phyloP scores from a whole-genome alignment of 2,113 vertebrate genomes.

The Semicossyphus pulcher region DNA sequence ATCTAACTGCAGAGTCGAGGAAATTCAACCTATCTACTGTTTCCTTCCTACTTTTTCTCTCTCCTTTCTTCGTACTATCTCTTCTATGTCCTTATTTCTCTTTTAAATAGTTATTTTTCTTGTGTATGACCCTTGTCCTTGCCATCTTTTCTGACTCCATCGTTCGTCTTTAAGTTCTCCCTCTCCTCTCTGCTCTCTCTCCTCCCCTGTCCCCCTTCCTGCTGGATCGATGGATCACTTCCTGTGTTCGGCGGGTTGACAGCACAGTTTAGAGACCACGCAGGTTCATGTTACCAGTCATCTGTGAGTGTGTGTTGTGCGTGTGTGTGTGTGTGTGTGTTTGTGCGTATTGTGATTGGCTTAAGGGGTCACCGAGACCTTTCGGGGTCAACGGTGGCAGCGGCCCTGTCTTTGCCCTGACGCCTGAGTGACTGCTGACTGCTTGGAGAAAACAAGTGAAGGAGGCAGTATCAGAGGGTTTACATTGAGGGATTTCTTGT shows the following conservation, averaged over 20 bases:
- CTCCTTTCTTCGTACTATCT: neutral
- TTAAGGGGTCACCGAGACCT: slow-evolving; percentile 55
- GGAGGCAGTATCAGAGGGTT: neutral
- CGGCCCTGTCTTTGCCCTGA: slow-evolving; percentile 28
- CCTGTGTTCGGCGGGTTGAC: slow-evolving; percentile 73
- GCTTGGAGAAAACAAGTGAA: neutral
- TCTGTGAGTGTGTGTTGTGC: slow-evolving; percentile 9
- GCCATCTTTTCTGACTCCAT: neutral
- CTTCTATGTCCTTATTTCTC: neutral
- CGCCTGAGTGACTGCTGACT: neutral
- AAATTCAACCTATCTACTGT: slow-evolving; percentile 61
- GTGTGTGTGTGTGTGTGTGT: slow-evolving; percentile 43
- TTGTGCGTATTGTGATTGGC: slow-evolving; percentile 33
- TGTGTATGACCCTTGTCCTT: slow-evolving; percentile 2
- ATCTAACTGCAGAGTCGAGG: slow-evolving; percentile 56
- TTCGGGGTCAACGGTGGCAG: slow-evolving; percentile 53
- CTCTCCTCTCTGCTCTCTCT: slow-evolving; percentile 15
- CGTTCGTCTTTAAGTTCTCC: neutral
- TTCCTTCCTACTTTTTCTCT: slow-evolving; percentile 1
- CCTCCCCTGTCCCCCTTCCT: slow-evolving; percentile 45
- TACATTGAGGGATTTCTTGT: neutral
- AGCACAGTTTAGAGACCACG: slow-evolving; percentile 68
- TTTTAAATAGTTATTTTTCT: neutral
- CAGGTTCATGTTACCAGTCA: slow-evolving; percentile 66
- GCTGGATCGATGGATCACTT: slow-evolving; percentile 78